phyloP scores from a whole-genome alignment of 2,113 vertebrate species.

The Indicator maculatus region DNA sequence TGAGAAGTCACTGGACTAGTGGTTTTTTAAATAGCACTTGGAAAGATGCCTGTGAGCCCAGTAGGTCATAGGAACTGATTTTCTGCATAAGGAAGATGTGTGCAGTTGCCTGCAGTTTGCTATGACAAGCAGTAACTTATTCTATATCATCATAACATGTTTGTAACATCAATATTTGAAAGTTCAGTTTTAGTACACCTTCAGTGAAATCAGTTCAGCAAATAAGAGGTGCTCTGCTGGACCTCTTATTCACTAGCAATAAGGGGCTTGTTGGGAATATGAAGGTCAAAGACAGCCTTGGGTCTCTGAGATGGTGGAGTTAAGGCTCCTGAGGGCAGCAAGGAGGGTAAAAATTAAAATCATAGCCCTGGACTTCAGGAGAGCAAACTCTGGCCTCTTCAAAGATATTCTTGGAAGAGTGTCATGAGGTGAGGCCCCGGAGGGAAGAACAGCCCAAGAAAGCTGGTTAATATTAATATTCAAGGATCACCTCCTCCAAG shows the following conservation, averaged over 20 bases:
- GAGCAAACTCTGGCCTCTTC: background rate
- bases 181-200: background rate
- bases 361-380: background rate
- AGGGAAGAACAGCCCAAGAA: background rate
- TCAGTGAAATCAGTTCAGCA: background rate
- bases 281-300: background rate
- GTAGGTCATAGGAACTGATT: background rate
- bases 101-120: background rate
- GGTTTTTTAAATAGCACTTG: background rate
- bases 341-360: background rate
- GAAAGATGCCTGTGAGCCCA: background rate
- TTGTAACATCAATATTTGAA: background rate
- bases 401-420: background rate
- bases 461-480: background rate
- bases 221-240: background rate
- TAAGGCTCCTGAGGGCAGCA: background rate
- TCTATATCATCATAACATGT: background rate
- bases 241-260: background rate
- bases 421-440: background rate
- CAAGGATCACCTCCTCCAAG: background rate
- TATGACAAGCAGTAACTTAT: background rate
- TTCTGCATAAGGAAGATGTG: background rate
- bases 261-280: background rate
- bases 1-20: background rate
- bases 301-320: background rate